These are phyloP conservation scores for Hapalemur alaotrensis DNA, from an alignment of 2,797 vertebrate species.

Conservation along the genomic window DNA sequence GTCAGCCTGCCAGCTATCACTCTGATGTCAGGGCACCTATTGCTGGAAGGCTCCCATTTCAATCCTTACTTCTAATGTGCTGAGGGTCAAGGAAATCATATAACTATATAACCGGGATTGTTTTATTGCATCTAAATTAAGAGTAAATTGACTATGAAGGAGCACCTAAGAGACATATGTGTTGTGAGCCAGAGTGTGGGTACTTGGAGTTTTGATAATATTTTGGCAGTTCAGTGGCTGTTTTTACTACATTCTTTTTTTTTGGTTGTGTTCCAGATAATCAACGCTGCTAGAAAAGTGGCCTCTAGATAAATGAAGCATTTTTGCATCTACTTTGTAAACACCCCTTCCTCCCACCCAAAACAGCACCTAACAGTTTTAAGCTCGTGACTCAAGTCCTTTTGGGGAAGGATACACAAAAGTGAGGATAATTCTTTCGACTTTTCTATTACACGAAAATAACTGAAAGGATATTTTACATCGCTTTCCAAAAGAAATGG, in stretches of 20 bases:
- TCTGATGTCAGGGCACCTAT: not conserved
- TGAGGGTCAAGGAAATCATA: not conserved
- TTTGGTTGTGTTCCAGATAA: slow-evolving; percentile 1
- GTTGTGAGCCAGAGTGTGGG: not conserved
- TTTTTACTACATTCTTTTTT: not conserved
- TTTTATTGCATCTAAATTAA: not conserved
- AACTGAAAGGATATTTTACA: slow-evolving; percentile 37
- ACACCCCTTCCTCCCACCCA: not conserved
- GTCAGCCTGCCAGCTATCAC: not conserved
- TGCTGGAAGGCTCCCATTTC: not conserved
- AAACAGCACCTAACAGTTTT: not conserved
- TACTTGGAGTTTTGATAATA: not conserved
- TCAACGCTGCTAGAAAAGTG: not conserved
- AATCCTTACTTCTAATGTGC: not conserved
- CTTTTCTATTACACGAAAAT: slow-evolving; percentile 28
- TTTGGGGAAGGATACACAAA: not conserved
- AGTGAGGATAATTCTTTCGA: not conserved
- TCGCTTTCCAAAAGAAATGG: slow-evolving; percentile 41
- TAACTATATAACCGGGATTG: not conserved
- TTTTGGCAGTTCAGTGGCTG: not conserved
- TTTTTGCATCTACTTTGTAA: not conserved
- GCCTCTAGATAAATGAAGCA: not conserved
- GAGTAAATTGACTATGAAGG: not conserved
- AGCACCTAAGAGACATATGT: not conserved
- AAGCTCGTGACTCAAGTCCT: not conserved